Evolutionary conservation across 2,113 vertebrate species (phyloP), one percentile per base, ranked within the genome.

Genomic region (Trichechus manatus): DNA sequence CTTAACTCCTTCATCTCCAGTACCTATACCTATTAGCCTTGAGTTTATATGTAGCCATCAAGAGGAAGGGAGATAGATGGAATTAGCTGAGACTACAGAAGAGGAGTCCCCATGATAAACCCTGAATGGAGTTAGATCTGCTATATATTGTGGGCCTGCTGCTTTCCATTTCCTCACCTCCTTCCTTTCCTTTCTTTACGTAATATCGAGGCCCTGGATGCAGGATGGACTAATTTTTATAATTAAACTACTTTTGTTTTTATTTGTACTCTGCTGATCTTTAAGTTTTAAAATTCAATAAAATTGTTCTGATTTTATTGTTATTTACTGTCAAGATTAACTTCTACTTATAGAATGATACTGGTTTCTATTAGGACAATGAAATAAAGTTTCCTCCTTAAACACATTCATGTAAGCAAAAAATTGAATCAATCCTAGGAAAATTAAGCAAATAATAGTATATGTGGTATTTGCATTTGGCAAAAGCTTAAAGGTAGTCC

Each of bases 221-320:
- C 7, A 64, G n/a, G 84, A 91, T 0, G 44, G 20, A 78, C 17
- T 81, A 84, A 44, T 79, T 64, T 93, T 94, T 89, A 22, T 66
- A 88, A 86, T 19, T 23, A 89, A 19, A 78, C 68, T 68, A 75
- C 31, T 91, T 94, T 70, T 70, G 31, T 47, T 89, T 74, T 82
- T 89, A 93, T 83, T 68, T 94, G 19, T 50, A 86, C 39, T 91
- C 74, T 59, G 29, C 23, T 91, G 36, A 31, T 83, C 61, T 89
- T 88, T 70, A 89, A 81, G 50, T 29, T 56, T 92, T 70, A 84
- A 89, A 96, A 96, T 68, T 79, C 31, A 91, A 25, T 89, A 84
- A 92, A 95, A 90, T 9, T 91, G 31, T 78, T 70, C 50, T 86
- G 36, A 96, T 19, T 95, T 92, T 13, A 85, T 68, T 89, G 11